Evolutionary conservation across 2,888 invertebrate species (phyloP).

Genomic region (Pelosia muscerda): DNA sequence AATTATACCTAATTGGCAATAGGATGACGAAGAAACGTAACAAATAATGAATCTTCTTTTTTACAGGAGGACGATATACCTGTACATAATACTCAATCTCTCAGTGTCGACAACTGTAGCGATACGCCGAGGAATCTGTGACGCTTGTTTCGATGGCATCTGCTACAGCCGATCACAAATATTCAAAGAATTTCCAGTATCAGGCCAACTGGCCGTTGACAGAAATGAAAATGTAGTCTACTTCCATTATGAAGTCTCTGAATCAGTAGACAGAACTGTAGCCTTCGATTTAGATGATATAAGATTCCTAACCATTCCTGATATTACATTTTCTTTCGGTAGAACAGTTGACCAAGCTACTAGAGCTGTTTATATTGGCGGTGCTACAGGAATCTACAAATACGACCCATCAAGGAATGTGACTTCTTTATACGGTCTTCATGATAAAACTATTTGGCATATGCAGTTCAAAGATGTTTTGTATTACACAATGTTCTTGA

Average conservation of each 20-base stretch:
- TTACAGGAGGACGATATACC: slow-evolving; percentile 44
- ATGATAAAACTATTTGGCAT: slow-evolving; percentile 71
- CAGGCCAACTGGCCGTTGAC: slow-evolving; percentile 74
- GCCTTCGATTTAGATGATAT: slow-evolving; percentile 67
- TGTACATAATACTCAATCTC: slow-evolving; percentile 39
- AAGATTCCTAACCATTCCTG: slow-evolving; percentile 57
- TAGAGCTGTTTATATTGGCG: slow-evolving; percentile 68
- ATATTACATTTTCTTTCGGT: slow-evolving; percentile 69
- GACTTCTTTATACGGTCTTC: slow-evolving; percentile 57
- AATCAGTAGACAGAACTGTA: slow-evolving; percentile 60
- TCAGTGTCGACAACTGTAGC: slow-evolving; percentile 30
- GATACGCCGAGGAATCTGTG: slow-evolving; percentile 54
- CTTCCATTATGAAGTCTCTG: slow-evolving; percentile 67
- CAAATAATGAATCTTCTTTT: background rate
- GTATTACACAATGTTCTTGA: slow-evolving; percentile 64
- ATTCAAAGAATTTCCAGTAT: slow-evolving; percentile 61
- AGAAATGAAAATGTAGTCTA: slow-evolving; percentile 66
- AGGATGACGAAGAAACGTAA: no score
- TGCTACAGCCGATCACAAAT: slow-evolving; percentile 68
- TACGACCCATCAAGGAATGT: slow-evolving; percentile 58
- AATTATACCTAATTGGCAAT: no score
- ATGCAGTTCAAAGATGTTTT: slow-evolving; percentile 69
- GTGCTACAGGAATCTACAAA: slow-evolving; percentile 65
- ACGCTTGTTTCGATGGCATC: slow-evolving; percentile 70
- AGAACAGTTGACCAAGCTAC: slow-evolving; percentile 67